These are phyloP conservation scores for Megamerina dolium DNA, from an alignment of 2,888 invertebrate species.

Conservation along the genomic window DNA sequence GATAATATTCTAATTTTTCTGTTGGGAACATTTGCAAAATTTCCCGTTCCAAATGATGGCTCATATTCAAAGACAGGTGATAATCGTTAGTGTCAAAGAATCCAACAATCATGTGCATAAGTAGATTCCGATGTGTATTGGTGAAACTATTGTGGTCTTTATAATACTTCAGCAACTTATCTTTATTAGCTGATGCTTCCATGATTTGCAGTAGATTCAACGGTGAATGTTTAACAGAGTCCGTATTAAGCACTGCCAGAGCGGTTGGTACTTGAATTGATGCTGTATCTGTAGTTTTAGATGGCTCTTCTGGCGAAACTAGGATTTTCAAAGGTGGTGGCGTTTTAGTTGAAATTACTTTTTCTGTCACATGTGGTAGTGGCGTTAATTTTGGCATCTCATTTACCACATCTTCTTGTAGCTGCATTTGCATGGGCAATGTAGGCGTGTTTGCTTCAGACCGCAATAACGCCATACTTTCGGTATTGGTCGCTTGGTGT, in stretches of 20 bases:
- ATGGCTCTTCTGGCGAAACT: constrained; percentile 1
- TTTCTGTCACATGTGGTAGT: not conserved
- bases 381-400: constrained; percentile 4
- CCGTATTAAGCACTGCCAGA: too few relatives aligned
- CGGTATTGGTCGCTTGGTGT: not conserved
- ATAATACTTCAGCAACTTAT: constrained; percentile 27
- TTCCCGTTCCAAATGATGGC: constrained; percentile 35
- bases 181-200: constrained; percentile 27
- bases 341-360: constrained; percentile 10
- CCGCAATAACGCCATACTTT: not conserved
- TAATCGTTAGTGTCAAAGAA: constrained; percentile 36
- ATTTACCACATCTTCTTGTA: not conserved
- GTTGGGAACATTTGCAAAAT: constrained; percentile 35
- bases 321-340: constrained; percentile 23
- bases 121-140: constrained; percentile 28
- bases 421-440: constrained; percentile 1
- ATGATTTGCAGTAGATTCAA: constrained; percentile 30
- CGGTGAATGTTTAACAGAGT: too few relatives aligned
- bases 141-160: constrained; percentile 28
- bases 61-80: constrained; percentile 35
- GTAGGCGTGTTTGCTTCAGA: not conserved
- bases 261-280: constrained; percentile 16
- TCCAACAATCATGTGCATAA: constrained; percentile 37
- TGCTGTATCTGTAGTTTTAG: constrained; percentile 15
- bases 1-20: constrained; percentile 34